Conservation (phyloP, 1,140 invertebrate species). For the Mercenaria mercenaria region DNA sequence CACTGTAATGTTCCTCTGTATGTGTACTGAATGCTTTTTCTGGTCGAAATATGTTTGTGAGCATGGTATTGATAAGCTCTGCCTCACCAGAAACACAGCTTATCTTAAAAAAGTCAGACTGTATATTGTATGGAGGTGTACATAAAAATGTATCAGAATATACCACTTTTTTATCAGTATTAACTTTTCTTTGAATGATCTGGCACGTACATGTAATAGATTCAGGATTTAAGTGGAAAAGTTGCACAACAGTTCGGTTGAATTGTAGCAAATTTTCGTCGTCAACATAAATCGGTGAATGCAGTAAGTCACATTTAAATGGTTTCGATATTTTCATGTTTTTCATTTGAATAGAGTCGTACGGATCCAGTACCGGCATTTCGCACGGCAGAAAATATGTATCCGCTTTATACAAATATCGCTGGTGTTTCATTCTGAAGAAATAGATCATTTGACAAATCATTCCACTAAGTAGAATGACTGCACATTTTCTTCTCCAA, state of each 20-base stretch:
- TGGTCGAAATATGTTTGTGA: slow-evolving; percentile 45
- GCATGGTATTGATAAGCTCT: slow-evolving; percentile 55
- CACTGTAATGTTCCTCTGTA: slow-evolving; percentile 75
- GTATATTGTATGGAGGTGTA: slow-evolving; percentile 73
- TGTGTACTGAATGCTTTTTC: not conserved
- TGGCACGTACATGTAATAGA: slow-evolving; percentile 76
- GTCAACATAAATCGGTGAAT: slow-evolving; percentile 84
- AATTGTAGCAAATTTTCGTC: slow-evolving; percentile 75
- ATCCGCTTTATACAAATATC: not conserved
- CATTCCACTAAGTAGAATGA: not conserved
- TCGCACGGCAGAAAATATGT: slow-evolving; percentile 88
- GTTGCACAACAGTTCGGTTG: slow-evolving; percentile 73
- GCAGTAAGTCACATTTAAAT: slow-evolving; percentile 87
- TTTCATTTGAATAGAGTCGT: slow-evolving; percentile 89
- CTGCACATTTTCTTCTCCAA: not conserved
- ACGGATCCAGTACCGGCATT: slow-evolving; percentile 92
- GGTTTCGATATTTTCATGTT: slow-evolving; percentile 88
- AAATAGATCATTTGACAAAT: not conserved
- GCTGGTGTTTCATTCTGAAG: not conserved
- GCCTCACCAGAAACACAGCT: slow-evolving; percentile 76
- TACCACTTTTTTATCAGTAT: slow-evolving; percentile 75
- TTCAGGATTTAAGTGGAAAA: slow-evolving; percentile 70
- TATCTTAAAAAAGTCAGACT: slow-evolving; percentile 85
- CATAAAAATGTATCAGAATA: slow-evolving; percentile 76
- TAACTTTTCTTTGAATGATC: not conserved